Percentiles rank a stretch among this genome's conserved stretches.
Conservation (phyloP, 2,113 vertebrate genomes). For the Spilogale gracilis region DNA sequence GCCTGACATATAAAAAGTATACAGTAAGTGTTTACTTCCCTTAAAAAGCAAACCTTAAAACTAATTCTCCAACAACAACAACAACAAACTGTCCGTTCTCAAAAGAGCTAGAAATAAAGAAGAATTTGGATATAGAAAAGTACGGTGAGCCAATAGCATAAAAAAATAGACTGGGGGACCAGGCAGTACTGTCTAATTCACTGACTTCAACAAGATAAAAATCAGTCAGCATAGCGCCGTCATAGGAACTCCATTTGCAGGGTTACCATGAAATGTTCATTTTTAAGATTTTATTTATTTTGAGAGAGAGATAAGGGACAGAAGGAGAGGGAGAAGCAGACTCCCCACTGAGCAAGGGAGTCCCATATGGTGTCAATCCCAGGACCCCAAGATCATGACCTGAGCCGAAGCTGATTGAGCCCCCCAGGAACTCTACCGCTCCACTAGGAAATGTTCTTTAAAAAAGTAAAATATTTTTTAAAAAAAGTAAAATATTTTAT, state of each 20-base stretch:
- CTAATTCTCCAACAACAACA: background rate
- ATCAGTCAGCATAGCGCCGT: background rate
- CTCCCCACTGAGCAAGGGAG: too few relatives aligned
- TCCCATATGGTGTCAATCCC: too few relatives aligned
- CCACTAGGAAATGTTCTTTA: background rate
- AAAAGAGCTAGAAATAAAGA: background rate
- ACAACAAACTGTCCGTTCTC: background rate
- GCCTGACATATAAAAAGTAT: background rate
- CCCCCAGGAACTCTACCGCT: background rate
- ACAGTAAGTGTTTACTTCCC: background rate
- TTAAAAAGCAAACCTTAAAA: constrained; percentile 37
- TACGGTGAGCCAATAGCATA: background rate
- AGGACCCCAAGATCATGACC: too few relatives aligned
- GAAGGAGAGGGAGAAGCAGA: too few relatives aligned
- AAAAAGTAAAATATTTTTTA: background rate
- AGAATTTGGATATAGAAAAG: background rate
- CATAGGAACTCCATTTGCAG: background rate
- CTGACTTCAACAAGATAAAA: background rate
- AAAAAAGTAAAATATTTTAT: background rate
- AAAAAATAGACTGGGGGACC: background rate
- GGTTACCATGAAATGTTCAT: background rate
- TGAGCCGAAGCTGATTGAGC: too few relatives aligned
- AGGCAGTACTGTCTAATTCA: background rate
- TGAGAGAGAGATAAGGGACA: too few relatives aligned
- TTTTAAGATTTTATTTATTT: too few relatives aligned